phyloP scores from a whole-genome alignment of 2,113 vertebrate species.

The Eurystomus gularis region DNA sequence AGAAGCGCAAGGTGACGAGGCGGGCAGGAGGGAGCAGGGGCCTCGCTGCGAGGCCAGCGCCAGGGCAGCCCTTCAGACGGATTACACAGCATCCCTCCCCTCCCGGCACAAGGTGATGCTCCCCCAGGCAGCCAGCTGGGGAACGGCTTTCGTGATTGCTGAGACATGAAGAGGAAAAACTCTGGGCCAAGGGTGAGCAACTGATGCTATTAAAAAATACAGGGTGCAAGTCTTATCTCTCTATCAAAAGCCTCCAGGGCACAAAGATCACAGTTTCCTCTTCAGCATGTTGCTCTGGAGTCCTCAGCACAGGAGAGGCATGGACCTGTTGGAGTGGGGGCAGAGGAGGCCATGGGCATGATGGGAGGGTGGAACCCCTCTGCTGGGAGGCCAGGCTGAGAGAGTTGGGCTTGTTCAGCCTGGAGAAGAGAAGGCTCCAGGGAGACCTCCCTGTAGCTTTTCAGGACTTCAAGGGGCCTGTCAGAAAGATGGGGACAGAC shows the following conservation, averaged over 20 bases:
- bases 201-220: neutral
- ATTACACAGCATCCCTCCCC: neutral
- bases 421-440: neutral
- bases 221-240: neutral
- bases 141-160: accelerated
- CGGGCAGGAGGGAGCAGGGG: neutral
- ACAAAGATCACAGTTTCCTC: neutral
- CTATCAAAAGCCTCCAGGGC: neutral
- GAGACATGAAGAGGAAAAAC: neutral
- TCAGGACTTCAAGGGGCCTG: too few species aligned
- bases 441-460: too few species aligned
- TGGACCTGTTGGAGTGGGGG: neutral
- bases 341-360: neutral
- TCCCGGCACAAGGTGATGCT: neutral
- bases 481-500: too few species aligned
- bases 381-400: too few species aligned
- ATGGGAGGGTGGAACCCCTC: too few species aligned
- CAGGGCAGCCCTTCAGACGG: neutral
- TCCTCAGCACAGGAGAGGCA: neutral
- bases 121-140: neutral
- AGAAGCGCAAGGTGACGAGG: accelerated
- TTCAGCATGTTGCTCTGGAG: neutral
- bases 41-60: accelerated
- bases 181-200: neutral
- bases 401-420: neutral